phyloP scores from a whole-genome alignment of 2,797 vertebrate species.

The Australoheros facetus region DNA sequence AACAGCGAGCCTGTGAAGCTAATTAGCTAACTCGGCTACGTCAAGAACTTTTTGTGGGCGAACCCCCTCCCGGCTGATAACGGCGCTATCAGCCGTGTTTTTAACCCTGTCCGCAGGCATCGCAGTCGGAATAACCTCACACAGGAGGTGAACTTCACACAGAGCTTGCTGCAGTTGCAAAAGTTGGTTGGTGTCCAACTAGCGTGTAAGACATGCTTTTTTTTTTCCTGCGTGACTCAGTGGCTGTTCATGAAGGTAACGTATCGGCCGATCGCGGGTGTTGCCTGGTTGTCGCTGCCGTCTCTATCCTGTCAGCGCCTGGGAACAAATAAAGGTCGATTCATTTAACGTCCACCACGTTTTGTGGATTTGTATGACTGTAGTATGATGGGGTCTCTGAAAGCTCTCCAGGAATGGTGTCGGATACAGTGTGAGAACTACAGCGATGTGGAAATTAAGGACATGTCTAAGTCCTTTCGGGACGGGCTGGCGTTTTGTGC shows the following conservation, averaged over 20 bases:
- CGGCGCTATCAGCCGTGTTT: background rate
- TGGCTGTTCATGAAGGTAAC: constrained; percentile 47
- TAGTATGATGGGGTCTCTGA: constrained; percentile 87
- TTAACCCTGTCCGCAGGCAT: background rate
- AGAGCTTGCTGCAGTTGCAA: constrained; percentile 6
- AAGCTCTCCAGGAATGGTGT: constrained; percentile 94
- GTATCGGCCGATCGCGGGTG: constrained; percentile 58
- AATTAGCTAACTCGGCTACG: constrained; percentile 27
- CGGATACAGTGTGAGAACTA: constrained; percentile 89
- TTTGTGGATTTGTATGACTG: background rate
- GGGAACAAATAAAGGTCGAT: background rate
- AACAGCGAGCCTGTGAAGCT: background rate
- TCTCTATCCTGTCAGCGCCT: background rate
- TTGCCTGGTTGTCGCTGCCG: constrained; percentile 43
- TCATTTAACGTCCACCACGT: background rate
- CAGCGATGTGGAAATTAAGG: constrained; percentile 87
- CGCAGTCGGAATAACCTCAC: background rate
- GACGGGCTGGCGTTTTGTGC: constrained; percentile 96
- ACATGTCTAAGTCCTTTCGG: constrained; percentile 94
- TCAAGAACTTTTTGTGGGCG: constrained; percentile 48
- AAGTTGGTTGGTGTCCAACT: constrained; percentile 46
- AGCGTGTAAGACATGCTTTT: constrained; percentile 27
- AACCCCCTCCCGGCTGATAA: background rate
- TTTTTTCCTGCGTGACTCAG: constrained; percentile 41
- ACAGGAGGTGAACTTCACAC: background rate